Conservation (phyloP, 2,888 invertebrate species). For the Drosophila mercatorum region DNA sequence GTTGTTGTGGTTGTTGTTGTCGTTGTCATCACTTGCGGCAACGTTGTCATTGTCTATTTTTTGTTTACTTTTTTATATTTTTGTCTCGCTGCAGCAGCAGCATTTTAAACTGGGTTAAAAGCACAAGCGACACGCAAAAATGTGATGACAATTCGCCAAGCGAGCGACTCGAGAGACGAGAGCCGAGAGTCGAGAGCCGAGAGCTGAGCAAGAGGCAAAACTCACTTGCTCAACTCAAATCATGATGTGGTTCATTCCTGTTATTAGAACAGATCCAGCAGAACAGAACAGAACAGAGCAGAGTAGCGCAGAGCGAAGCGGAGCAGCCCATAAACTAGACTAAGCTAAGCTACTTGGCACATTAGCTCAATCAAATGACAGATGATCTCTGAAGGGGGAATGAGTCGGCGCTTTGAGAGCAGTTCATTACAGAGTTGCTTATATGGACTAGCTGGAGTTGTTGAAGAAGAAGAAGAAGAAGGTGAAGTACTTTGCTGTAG, state of each 20-base stretch:
- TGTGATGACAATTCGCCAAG: constrained; percentile 63
- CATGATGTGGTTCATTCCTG: constrained; percentile 25
- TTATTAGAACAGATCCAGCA: constrained; percentile 25
- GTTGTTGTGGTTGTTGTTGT: constrained; percentile 11
- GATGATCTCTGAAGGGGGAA: constrained; percentile 3
- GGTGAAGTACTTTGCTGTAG: background rate
- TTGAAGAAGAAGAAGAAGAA: background rate
- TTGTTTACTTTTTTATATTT: background rate
- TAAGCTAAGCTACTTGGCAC: constrained; percentile 13
- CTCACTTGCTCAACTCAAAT: constrained; percentile 41
- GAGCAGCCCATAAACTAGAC: constrained; percentile 17
- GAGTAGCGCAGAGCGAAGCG: constrained; percentile 7
- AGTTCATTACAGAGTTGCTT: background rate
- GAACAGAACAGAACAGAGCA: constrained; percentile 2
- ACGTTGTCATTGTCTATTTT: constrained; percentile 38
- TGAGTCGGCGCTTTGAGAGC: constrained; percentile 5
- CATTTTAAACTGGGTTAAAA: constrained; percentile 63
- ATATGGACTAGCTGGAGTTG: background rate
- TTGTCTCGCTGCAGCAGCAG: constrained; percentile 41
- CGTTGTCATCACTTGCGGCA: constrained; percentile 55
- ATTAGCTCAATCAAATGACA: constrained; percentile 39
- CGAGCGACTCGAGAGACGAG: constrained; percentile 24
- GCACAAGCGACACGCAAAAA: constrained; percentile 62
- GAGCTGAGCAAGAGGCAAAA: constrained; percentile 22
- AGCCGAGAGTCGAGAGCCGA: constrained; percentile 12